Evolutionary conservation across 64 coral and sea anemone genomes (phyloP), one percentile per base, ranked within the genome.

Genomic region (Stichodactyla mertensii): DNA sequence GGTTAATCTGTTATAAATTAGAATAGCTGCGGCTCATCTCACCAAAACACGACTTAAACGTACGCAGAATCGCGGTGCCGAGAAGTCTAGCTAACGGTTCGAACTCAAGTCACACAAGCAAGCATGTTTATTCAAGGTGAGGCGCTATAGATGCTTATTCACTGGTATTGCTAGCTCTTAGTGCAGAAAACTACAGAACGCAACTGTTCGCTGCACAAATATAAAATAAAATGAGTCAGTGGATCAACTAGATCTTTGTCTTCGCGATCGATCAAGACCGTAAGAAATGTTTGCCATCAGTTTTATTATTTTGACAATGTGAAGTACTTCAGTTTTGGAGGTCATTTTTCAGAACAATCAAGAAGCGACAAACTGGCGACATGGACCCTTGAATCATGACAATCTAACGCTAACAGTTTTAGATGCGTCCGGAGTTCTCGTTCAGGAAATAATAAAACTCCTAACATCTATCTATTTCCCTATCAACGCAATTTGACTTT

Each of bases 111-210:
- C 31, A 81, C 78, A 53, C 78, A 81, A 14, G 36, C 36, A 45
- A 45, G 36, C 9, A 81, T 81, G 78, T 54, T 81, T 28, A 81
- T 81, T 20, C 78, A 81, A 81, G 78, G 78, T 81, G n/a, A 54
- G 52, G 12, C 31, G 31, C 10, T 12, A 79, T 51, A 1, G 20
- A 12, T 66, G 18, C 22, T n/a, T 20, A 66, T 22, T 66, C 62
- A 18, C 60, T 62, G 16, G 60, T 18, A 66, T 8, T n/a, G 19
- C 62, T 66, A 20, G 62, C 5, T 66, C 62, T 66, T 20, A 66
- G 20, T n/a, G n/a, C 19, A n/a, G 11, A 74, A 74, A 74, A 10
- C 4, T 14, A 11, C 10, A 11, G 10, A 13, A 8, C 69, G 69
- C 24, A 74, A 13, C 11, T 23, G 23, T 27, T 74, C 23, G 24